A percentile compares a stretch with the other conserved stretches of the same genome.
Evolutionary conservation across 2,888 invertebrate species (phyloP).

Genomic region (Disparrhopalites patrizii): DNA sequence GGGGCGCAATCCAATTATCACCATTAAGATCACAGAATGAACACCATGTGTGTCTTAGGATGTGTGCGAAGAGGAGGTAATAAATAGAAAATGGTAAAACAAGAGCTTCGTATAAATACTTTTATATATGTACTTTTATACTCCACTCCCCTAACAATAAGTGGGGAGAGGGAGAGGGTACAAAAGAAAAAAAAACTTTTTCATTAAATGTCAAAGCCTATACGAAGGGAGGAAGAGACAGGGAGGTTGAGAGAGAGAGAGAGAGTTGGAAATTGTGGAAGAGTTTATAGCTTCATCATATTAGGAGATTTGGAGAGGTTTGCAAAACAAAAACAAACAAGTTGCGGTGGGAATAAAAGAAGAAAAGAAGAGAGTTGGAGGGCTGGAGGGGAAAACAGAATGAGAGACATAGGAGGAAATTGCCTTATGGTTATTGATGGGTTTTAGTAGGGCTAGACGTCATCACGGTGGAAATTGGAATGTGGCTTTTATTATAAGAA

Average conservation of each 20-base stretch:
- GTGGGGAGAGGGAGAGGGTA: neutral
- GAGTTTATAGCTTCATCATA: neutral
- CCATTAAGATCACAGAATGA: conserved; percentile 20
- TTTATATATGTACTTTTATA: too few species aligned
- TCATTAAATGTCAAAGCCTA: conserved; percentile 14
- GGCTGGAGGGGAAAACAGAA: neutral
- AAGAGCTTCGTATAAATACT: too few species aligned
- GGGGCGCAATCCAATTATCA: conserved; percentile 27
- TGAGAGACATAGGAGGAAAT: neutral
- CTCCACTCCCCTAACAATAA: too few species aligned
- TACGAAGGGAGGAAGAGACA: neutral
- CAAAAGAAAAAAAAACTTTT: conserved; percentile 16
- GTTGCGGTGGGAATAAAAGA: neutral
- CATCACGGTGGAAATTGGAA: conserved; percentile 1
- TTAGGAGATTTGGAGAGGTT: neutral
- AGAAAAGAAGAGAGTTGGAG: neutral
- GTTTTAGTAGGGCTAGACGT: conserved; percentile 1
- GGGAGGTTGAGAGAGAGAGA: too few species aligned
- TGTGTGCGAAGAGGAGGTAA: neutral
- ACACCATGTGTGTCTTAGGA: too few species aligned
- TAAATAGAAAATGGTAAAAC: neutral
- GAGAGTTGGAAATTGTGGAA: too few species aligned
- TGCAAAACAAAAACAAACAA: neutral
- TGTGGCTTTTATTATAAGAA: neutral
- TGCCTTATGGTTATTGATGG: conserved; percentile 3